phyloP scores from a whole-genome alignment of 2,797 vertebrate species.

The Cheirogaleus major region DNA sequence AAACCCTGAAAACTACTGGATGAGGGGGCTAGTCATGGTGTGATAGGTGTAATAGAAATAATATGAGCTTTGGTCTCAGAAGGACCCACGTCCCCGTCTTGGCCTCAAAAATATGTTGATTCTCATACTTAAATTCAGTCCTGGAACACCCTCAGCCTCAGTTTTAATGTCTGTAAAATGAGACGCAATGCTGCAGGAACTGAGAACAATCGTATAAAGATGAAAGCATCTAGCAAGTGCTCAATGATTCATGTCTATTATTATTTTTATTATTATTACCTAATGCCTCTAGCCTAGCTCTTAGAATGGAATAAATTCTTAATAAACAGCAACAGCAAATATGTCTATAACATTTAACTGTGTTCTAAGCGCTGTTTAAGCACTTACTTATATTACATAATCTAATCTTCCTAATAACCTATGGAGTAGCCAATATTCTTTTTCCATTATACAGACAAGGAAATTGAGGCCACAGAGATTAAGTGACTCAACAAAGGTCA shows the following conservation, averaged over 20 bases:
- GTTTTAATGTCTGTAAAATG: not conserved
- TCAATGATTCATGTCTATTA: not conserved
- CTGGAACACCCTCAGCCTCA: not conserved
- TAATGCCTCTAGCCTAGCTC: slow-evolving; percentile 10
- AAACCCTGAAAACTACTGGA: not conserved
- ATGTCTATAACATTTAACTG: not conserved
- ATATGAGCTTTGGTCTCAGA: not conserved
- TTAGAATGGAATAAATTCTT: not conserved
- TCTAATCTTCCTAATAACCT: not conserved
- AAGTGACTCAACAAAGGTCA: not conserved
- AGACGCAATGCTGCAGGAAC: not conserved
- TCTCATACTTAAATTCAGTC: not conserved
- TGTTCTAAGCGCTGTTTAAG: not conserved
- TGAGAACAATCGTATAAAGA: not conserved
- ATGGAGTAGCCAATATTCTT: not conserved
- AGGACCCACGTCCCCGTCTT: not conserved
- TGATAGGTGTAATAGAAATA: not conserved
- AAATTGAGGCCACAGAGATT: not conserved
- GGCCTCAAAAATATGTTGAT: not conserved
- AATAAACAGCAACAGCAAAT: not conserved
- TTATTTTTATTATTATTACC: not conserved
- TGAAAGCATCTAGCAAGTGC: not conserved
- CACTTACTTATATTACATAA: not conserved
- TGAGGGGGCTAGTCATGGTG: not conserved
- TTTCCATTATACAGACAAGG: not conserved